Conservation (phyloP, 2,888 invertebrate genomes). For the Orthosia cruda region DNA sequence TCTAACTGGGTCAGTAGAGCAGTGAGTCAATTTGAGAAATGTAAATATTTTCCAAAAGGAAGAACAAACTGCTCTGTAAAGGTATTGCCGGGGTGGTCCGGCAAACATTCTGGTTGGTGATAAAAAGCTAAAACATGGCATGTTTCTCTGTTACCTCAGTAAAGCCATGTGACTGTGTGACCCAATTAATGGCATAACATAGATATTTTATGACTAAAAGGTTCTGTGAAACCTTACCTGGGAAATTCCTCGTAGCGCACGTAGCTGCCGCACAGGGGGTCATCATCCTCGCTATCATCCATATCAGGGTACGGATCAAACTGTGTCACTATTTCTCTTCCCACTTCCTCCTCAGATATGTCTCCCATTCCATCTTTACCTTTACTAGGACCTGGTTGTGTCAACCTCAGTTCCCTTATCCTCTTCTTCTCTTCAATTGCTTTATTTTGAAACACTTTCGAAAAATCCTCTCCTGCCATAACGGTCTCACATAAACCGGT, state of each 20-base stretch:
- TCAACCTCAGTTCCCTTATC: constrained; percentile 79
- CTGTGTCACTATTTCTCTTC: constrained; percentile 87
- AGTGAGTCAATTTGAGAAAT: constrained; percentile 28
- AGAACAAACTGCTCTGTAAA: not conserved
- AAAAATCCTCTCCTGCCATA: constrained; percentile 96
- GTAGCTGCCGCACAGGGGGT: constrained; percentile 93
- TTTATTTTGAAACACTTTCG: constrained; percentile 90
- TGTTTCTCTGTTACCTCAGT: constrained; percentile 13
- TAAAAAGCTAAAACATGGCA: not conserved
- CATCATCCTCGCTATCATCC: constrained; percentile 96
- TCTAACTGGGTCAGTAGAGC: constrained; percentile 51
- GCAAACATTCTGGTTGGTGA: constrained; percentile 5
- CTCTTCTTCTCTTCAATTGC: constrained; percentile 86
- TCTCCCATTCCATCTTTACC: constrained; percentile 82
- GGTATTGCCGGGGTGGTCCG: not conserved
- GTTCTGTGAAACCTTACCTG: constrained; percentile 74
- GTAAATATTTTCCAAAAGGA: not conserved
- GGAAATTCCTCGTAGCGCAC: constrained; percentile 94
- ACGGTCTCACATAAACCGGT: constrained; percentile 98
- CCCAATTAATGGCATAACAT: constrained; percentile 8
- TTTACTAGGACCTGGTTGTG: constrained; percentile 83
- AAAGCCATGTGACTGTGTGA: constrained; percentile 14
- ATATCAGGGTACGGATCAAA: constrained; percentile 95
- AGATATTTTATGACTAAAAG: constrained; percentile 7
- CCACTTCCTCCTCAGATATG: constrained; percentile 84